Percentiles rank a stretch among this genome's conserved stretches.
Evolutionary conservation across 2,888 invertebrate species (phyloP).

Genomic region (Lobophora halterata): DNA sequence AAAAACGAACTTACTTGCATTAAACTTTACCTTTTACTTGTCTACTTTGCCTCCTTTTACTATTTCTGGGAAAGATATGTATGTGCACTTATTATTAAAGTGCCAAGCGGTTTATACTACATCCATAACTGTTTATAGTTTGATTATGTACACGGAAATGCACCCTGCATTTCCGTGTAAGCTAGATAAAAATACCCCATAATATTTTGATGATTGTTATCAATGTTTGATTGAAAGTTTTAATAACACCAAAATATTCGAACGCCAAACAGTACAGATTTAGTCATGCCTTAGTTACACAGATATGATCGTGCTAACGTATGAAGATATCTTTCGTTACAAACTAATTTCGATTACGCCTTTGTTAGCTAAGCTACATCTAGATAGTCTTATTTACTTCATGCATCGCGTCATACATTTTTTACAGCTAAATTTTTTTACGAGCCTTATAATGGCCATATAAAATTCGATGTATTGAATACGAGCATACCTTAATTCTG

Average conservation of each 20-base stretch:
- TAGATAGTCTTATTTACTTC: conserved; percentile 22
- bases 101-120: conserved; percentile 1
- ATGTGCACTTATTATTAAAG: conserved; percentile 4
- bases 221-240: conserved; percentile 34
- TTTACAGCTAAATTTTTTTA: conserved; percentile 12
- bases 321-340: conserved; percentile 6
- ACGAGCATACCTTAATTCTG: conserved; percentile 83
- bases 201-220: conserved; percentile 24
- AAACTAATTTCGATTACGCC: conserved; percentile 25
- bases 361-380: conserved; percentile 31
- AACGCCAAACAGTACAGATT: conserved; percentile 43
- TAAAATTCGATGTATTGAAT: conserved; percentile 16
- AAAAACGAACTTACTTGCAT: too few species aligned
- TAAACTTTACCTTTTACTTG: neutral
- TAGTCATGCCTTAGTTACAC: conserved; percentile 71
- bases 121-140: too few species aligned
- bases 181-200: too few species aligned
- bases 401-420: conserved; percentile 21
- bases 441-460: too few species aligned
- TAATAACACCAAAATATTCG: conserved; percentile 35
- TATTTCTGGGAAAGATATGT: conserved; percentile 4
- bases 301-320: conserved; percentile 39
- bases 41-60: neutral
- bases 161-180: too few species aligned
- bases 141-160: neutral